A percentile compares a stretch with the other conserved stretches of the same genome.
phyloP scores from a whole-genome alignment of 2,888 invertebrate genomes.

The Himalopsyche tibetana region DNA sequence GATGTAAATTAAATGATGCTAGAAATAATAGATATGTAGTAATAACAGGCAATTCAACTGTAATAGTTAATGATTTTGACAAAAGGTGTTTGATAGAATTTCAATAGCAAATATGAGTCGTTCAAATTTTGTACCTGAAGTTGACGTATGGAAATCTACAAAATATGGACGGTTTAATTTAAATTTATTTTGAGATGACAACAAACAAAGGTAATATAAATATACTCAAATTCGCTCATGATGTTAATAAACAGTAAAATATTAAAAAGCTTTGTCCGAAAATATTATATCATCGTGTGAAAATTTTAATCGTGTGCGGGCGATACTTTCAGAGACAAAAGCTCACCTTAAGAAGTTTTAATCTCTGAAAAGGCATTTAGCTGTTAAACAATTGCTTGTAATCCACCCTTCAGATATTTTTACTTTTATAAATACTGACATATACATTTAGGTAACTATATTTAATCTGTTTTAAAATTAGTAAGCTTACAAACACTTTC shows the following conservation, averaged over 20 bases:
- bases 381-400: not conserved
- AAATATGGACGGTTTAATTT: too few species aligned
- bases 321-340: not conserved
- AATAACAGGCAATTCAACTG: too few species aligned
- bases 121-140: too few species aligned
- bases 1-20: too few species aligned
- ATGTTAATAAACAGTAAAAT: not conserved
- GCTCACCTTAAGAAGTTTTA: not conserved
- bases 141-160: too few species aligned
- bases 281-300: not conserved
- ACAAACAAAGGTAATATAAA: too few species aligned
- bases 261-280: not conserved
- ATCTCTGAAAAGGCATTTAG: not conserved
- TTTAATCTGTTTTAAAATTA: conserved; percentile 14
- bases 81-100: too few species aligned
- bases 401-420: not conserved
- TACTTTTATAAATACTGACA: not conserved
- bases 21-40: too few species aligned
- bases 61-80: too few species aligned
- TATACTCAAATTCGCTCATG: too few species aligned
- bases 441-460: not conserved
- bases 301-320: conserved; percentile 13
- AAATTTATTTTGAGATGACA: too few species aligned
- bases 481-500: conserved; percentile 22
- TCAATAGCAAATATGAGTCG: too few species aligned